Base-by-base conservation (phyloP, 2,797 vertebrate species). In the Denticeps clupeoides region DNA sequence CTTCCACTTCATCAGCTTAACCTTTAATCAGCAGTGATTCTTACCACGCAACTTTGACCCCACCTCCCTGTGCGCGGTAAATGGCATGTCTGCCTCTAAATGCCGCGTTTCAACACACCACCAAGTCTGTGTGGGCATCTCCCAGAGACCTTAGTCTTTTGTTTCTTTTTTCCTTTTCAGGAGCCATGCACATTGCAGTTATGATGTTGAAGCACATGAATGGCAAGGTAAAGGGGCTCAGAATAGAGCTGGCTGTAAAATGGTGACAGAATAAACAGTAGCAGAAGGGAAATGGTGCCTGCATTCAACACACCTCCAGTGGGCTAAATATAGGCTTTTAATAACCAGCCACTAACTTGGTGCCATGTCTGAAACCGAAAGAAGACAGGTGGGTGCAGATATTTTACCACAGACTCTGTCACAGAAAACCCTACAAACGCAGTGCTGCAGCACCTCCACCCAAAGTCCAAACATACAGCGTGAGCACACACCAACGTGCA, bases 151-250 rank as follows among this genome's bases (percentile, higher is more conserved):
- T 59, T 38, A 33, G 63, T 56, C 49, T 69, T 64, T 65, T 51
- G 21, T 49, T 52, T 54, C 65, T 47, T 31, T n/a, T n/a, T n/a
- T n/a, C n/a, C n/a, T n/a, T 41, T 55, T 51, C 47, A 47, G 45
- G 43, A 53, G 49, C 45, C 49, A 41, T 29, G 25, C 28, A 46
- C 62, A 58, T 63, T 65, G 62, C 61, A 63, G 64, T 74, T 74
- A 70, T 40, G 49, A 71, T 79, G 76, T 75, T 76, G 74, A 38
- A 40, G 49, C 38, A 48, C 55, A 57, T 63, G 47, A 68, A 21
- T 35, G 31, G 57, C 32, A 49, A 68, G 59, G 62, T 68, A 68
- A 51, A 69, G 47, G 33, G 40, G 44, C 59, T 47, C 29, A 28
- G 63, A 74, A 72, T 70, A 74, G 69, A 71, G 13, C 21, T 10